A percentile compares a stretch with the other conserved stretches of the same genome.
Evolutionary conservation across 2,888 invertebrate species (phyloP).

Genomic region (Sphecodes monilicornis): DNA sequence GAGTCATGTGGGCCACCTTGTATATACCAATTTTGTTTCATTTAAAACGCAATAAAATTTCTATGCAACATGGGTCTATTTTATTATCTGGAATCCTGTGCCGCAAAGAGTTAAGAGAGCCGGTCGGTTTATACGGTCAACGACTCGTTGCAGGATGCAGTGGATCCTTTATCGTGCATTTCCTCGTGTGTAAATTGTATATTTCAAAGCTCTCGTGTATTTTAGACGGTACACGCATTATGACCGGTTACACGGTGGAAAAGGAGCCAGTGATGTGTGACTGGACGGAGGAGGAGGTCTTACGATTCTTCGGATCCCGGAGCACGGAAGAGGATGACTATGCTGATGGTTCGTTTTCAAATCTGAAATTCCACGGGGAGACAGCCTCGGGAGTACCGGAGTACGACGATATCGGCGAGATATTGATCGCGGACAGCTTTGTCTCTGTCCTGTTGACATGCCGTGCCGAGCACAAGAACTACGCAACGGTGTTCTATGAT

Average conservation of each 20-base stretch:
- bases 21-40: too few species aligned
- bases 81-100: too few species aligned
- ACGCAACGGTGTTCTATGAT: conserved; percentile 85
- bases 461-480: conserved; percentile 85
- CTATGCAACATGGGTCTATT: too few species aligned
- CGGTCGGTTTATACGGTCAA: not conserved
- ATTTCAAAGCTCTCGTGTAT: conserved; percentile 10
- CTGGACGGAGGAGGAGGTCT: conserved; percentile 77
- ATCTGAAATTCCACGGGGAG: conserved; percentile 35
- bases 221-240: conserved; percentile 79
- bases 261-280: conserved; percentile 74
- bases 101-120: not conserved
- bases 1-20: too few species aligned
- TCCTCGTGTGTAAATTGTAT: not conserved
- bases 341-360: conserved; percentile 26
- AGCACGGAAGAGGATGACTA: not conserved
- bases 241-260: conserved; percentile 74
- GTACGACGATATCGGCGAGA: conserved; percentile 53
- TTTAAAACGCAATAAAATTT: too few species aligned
- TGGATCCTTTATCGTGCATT: not conserved
- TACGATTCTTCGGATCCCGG: conserved; percentile 63
- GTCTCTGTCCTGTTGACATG: conserved; percentile 78
- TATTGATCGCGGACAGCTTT: conserved; percentile 76
- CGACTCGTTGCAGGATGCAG: not conserved
- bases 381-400: not conserved